Conservation (phyloP, 2,888 invertebrate species). For the Idaea biselata region DNA sequence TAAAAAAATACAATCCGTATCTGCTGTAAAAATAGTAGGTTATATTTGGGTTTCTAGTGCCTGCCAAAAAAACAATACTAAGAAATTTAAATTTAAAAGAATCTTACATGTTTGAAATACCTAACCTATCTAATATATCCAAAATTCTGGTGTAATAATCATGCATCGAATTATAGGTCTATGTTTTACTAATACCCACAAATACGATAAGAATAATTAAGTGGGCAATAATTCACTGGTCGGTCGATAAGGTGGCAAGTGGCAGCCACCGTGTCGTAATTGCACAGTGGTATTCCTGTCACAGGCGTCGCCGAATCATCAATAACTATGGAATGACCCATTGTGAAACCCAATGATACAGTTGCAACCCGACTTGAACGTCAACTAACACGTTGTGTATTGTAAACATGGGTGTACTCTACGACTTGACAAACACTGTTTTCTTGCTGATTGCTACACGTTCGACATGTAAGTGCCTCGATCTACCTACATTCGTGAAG, state of each 20-base stretch:
- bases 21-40: too few species aligned
- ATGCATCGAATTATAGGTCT: constrained; percentile 11
- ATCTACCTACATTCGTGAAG: not conserved
- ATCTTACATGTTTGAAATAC: not conserved
- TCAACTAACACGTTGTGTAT: constrained; percentile 28
- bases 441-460: not conserved
- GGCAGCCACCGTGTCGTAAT: constrained; percentile 37
- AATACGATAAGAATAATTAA: constrained; percentile 3
- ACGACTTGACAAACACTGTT: not conserved
- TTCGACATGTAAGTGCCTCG: not conserved
- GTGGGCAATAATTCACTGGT: constrained; percentile 6
- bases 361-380: constrained; percentile 44
- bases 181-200: not conserved
- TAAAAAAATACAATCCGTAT: too few species aligned
- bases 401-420: not conserved
- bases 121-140: not conserved
- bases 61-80: too few species aligned
- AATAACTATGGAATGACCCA: constrained; percentile 57
- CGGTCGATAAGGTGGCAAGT: not conserved
- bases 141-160: not conserved
- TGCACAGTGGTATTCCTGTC: constrained; percentile 49
- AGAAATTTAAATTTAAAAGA: not conserved
- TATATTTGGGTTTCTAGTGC: too few species aligned
- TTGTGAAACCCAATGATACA: constrained; percentile 65
- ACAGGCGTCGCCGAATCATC: constrained; percentile 55